phyloP scores from a whole-genome alignment of 2,113 vertebrate genomes.

The Pristiophorus japonicus region DNA sequence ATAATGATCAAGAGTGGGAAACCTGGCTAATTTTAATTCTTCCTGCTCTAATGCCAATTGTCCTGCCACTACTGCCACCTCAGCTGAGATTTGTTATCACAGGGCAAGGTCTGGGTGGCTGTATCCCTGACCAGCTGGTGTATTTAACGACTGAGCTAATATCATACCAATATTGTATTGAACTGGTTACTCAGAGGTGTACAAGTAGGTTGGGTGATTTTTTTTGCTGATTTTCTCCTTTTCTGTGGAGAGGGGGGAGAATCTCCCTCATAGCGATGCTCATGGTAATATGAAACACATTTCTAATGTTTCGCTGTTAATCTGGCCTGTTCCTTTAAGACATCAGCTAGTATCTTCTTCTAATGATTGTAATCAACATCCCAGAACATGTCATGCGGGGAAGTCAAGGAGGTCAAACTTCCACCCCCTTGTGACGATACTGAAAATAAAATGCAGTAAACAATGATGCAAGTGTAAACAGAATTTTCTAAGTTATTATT shows the following conservation, averaged over 20 bases:
- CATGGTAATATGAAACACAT: no score
- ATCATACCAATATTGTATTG: no score
- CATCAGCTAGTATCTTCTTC: background rate
- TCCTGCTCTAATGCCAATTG: background rate
- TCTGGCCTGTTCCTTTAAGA: background rate
- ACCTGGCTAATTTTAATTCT: background rate
- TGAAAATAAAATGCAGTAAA: no score
- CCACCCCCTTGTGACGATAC: no score
- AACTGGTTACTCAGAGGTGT: no score
- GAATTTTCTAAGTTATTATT: background rate
- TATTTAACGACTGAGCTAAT: background rate
- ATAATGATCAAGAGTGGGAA: background rate
- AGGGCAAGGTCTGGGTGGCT: background rate
- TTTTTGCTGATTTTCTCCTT: no score
- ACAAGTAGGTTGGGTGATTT: no score
- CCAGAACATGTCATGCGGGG: background rate
- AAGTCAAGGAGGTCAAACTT: no score
- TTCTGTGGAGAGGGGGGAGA: no score
- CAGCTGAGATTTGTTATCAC: background rate
- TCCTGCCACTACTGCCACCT: background rate
- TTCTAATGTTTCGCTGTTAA: background rate
- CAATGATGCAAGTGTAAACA: background rate
- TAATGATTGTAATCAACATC: background rate
- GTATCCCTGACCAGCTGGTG: background rate
- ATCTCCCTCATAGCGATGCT: background rate